Percentiles rank a stretch among this genome's conserved stretches.
phyloP scores from a whole-genome alignment of 2,888 invertebrate genomes.

The Parnassius apollo region DNA sequence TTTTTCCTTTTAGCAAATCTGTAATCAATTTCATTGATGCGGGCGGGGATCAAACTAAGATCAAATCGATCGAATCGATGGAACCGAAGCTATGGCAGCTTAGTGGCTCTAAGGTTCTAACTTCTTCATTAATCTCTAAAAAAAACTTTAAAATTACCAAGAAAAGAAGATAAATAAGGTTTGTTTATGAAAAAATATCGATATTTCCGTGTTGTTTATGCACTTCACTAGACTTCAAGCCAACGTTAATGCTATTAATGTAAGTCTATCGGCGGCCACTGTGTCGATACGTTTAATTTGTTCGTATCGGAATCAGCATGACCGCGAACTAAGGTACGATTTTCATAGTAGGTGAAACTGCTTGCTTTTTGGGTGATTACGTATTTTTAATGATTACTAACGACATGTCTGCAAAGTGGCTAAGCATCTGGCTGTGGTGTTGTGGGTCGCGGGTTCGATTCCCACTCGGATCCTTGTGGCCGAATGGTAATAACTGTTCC shows the following conservation, averaged over 20 bases:
- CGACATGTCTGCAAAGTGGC: too few relatives aligned
- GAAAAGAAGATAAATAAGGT: neutral
- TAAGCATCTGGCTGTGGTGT: too few relatives aligned
- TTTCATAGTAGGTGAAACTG: neutral
- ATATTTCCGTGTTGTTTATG: conserved; percentile 17
- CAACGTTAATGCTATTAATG: conserved; percentile 74
- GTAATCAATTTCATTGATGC: too few relatives aligned
- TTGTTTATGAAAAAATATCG: conserved; percentile 26
- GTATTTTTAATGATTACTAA: neutral
- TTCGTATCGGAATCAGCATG: conserved; percentile 31
- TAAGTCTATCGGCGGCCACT: conserved; percentile 61
- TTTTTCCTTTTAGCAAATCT: too few relatives aligned
- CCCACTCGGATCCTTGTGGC: too few relatives aligned
- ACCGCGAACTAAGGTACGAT: conserved; percentile 11
- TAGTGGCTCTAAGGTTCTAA: neutral
- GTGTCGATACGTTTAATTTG: conserved; percentile 65
- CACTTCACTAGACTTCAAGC: conserved; percentile 52
- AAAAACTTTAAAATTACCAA: neutral
- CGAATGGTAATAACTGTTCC: too few relatives aligned
- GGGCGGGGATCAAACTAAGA: too few relatives aligned
- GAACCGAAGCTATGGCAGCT: neutral
- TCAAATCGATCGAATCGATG: too few relatives aligned
- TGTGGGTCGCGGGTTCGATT: too few relatives aligned
- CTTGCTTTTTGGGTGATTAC: neutral
- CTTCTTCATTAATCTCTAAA: too few relatives aligned